Evolutionary conservation across 2,113 vertebrate species (phyloP).

Genomic region (Beaufortia kweichowensis): DNA sequence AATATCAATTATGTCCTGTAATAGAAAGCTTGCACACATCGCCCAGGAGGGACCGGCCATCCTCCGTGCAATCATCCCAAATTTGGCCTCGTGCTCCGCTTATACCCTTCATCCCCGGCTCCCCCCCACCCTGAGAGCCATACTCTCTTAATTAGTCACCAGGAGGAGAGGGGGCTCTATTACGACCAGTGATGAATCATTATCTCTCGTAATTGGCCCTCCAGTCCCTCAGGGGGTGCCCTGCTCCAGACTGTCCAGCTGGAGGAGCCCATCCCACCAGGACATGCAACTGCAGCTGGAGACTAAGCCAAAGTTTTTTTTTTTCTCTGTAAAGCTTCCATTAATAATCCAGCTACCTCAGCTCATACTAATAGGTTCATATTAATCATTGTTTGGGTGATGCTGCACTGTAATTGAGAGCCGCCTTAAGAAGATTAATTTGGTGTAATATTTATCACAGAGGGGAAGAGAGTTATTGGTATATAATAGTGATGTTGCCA

Average conservation of each 20-base stretch:
- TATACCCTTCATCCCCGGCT: slow-evolving; percentile 40
- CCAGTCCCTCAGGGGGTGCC: slow-evolving; percentile 75
- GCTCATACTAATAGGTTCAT: slow-evolving; percentile 52
- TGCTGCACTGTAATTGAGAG: slow-evolving; percentile 48
- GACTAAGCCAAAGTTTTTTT: slow-evolving; percentile 50
- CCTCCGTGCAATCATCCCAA: slow-evolving; percentile 71
- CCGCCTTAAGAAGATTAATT: slow-evolving; percentile 51
- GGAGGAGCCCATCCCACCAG: slow-evolving; percentile 58
- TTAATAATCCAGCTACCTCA: slow-evolving; percentile 60
- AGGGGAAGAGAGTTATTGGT: slow-evolving; percentile 44
- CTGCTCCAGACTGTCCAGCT: slow-evolving; percentile 67
- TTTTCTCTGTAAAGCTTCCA: slow-evolving; percentile 45
- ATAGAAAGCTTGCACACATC: slow-evolving; percentile 67
- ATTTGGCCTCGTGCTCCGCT: slow-evolving; percentile 58
- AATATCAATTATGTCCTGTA: slow-evolving; percentile 83
- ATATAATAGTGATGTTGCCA: slow-evolving; percentile 23
- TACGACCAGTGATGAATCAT: slow-evolving; percentile 70
- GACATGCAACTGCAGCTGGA: slow-evolving; percentile 50
- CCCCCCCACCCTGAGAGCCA: slow-evolving; percentile 58
- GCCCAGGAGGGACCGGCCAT: slow-evolving; percentile 58
- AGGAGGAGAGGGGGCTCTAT: slow-evolving; percentile 75
- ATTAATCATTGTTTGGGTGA: slow-evolving; percentile 58
- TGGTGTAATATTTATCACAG: slow-evolving; percentile 43
- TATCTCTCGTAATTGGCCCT: slow-evolving; percentile 76
- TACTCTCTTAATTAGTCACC: slow-evolving; percentile 71